Conservation (phyloP, 2,888 invertebrate species). For the Watsonalla binaria region DNA sequence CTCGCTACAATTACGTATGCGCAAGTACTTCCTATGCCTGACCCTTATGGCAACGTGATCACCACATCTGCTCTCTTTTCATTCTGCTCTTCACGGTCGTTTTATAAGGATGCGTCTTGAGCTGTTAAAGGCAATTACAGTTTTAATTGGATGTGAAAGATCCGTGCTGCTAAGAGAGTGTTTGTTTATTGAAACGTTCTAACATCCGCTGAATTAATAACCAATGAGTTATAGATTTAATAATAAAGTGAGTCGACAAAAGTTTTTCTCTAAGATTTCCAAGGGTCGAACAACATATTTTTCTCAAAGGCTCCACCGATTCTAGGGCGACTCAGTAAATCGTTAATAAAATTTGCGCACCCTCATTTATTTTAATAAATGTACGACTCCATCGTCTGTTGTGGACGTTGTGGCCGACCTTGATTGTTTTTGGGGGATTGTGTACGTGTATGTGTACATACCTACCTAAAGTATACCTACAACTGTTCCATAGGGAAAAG, state of each 20-base stretch:
- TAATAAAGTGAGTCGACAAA: background rate
- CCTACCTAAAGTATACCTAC: too few species aligned
- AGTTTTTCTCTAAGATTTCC: background rate
- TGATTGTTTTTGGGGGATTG: slow-evolving; percentile 38
- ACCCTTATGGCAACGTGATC: slow-evolving; percentile 45
- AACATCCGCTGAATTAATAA: background rate
- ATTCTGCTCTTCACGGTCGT: slow-evolving; percentile 34
- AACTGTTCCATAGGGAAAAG: background rate
- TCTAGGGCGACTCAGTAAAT: slow-evolving; percentile 14
- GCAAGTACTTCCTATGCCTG: slow-evolving; percentile 60
- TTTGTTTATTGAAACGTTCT: slow-evolving; percentile 10
- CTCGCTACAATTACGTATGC: slow-evolving; percentile 71
- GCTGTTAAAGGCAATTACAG: slow-evolving; percentile 33
- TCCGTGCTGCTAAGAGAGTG: slow-evolving; percentile 24
- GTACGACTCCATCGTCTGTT: slow-evolving; percentile 32
- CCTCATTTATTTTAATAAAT: slow-evolving; percentile 52
- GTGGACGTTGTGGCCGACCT: slow-evolving; percentile 33
- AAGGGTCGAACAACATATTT: slow-evolving; percentile 6
- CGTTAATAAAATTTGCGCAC: slow-evolving; percentile 49
- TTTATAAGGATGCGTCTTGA: slow-evolving; percentile 43
- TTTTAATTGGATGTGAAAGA: slow-evolving; percentile 34
- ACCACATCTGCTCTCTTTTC: slow-evolving; percentile 51
- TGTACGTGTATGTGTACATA: too few species aligned
- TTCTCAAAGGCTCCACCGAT: slow-evolving; percentile 13
- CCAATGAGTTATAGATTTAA: background rate